Conservation (phyloP, 2,113 vertebrate genomes). For the Panurus biarmicus region DNA sequence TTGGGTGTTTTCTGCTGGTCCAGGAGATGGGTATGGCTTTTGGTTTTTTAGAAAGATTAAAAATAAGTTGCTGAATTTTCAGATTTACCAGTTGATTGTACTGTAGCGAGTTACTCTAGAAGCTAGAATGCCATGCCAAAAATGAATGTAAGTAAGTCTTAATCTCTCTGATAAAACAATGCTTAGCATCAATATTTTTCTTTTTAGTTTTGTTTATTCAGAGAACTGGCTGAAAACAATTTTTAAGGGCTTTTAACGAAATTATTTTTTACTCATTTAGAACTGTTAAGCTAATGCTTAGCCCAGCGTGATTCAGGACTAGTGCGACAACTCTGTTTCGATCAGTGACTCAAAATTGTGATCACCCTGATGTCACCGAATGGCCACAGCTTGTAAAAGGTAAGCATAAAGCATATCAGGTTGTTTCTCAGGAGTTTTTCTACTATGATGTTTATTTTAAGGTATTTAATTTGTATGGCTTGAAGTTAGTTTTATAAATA, state of each 20-base stretch:
- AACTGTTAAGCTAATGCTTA: constrained; percentile 71
- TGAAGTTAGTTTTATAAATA: background rate
- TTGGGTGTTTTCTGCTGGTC: background rate
- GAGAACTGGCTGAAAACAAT: constrained; percentile 5
- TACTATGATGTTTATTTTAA: background rate
- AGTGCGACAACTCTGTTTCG: constrained; percentile 68
- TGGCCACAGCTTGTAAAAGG: constrained; percentile 84
- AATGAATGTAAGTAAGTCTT: background rate
- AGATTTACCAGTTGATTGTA: background rate
- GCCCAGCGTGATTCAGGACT: constrained; percentile 68
- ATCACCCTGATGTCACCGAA: constrained; percentile 81
- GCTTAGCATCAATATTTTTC: background rate
- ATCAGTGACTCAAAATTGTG: constrained; percentile 78
- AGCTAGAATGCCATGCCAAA: background rate
- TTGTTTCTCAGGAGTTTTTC: background rate
- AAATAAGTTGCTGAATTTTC: background rate
- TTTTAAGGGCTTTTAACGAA: constrained; percentile 59
- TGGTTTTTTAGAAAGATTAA: background rate
- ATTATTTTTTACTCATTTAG: constrained; percentile 72
- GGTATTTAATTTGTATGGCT: background rate
- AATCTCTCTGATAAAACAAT: background rate
- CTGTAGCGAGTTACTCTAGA: background rate
- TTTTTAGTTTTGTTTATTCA: background rate
- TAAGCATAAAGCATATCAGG: constrained; percentile 43
- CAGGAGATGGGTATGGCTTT: background rate